Evolutionary conservation across 2,888 invertebrate genomes (phyloP), one percentile per base, ranked within the genome.

Genomic region (Atherix ibis): DNA sequence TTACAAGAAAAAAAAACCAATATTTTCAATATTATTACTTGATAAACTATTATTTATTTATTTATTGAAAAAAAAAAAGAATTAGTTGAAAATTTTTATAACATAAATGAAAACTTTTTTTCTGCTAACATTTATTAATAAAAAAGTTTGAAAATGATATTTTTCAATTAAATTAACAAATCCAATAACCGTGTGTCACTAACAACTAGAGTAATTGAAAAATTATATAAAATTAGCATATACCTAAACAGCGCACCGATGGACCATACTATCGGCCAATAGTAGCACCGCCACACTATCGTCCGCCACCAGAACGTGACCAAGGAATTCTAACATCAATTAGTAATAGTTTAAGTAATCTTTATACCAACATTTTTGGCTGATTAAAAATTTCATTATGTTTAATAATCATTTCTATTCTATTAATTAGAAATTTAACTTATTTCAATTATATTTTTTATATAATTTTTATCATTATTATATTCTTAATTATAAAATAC

Each of bases 301-400:
- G 70, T 42, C 50, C 67, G 29, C 54, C 67, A 40, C 51, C 51
- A 49, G 41, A 54, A 8, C 59, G 61, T 33, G 64, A 67, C 41
- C 57, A 62, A 39, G 77, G 81, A 19, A 71, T 84, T 45, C 70
- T 85, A 50, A 73, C 82, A 14, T 77, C 81, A 26, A 70, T 85
- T 47, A 74, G 76, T 47, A 81, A 68, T 51, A 78, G 84, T 13
- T 73, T 85, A 49, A 82, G 76, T 51, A 82, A 69, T 51, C 64
- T 85, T 46, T 77, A 84, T 43, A 76, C 70, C 40, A 83, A 77
- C 52, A 71, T 82, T 50, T 82, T 84, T 48, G 80, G 80, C 51
- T 79, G 66, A 60, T 24, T 13, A 24, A 26, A 4, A 28, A 13
- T 31, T 28, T 12, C 12, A 26, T 32, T 16, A 27, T 26, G 14